Percentiles rank a stretch among this genome's conserved stretches.
Evolutionary conservation across 2,113 vertebrate species (phyloP).

Genomic region (Alectura lathami): DNA sequence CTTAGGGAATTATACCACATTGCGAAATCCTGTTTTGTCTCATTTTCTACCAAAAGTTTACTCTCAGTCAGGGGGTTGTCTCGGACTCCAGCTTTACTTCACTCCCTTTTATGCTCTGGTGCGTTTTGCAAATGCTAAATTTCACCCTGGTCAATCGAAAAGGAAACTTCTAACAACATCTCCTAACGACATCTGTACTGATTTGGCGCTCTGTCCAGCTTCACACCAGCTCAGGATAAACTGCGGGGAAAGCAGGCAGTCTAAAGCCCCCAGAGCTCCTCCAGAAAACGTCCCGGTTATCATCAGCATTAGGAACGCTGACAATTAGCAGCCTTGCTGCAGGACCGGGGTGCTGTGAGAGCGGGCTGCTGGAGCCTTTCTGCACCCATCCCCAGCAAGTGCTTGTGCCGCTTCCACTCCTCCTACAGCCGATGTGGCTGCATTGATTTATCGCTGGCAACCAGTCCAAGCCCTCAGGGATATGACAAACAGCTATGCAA

Average conservation of each 20-base stretch:
- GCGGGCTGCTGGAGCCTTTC: neutral
- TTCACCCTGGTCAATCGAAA: neutral
- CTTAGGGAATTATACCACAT: neutral
- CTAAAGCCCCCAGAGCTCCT: neutral
- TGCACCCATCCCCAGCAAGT: neutral
- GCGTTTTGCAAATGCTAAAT: neutral
- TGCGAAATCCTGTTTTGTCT: neutral
- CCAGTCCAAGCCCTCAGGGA: neutral
- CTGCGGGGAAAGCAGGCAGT: neutral
- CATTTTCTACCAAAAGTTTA: neutral
- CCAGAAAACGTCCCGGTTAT: neutral
- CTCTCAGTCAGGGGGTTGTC: rapidly evolving
- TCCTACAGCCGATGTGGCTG: neutral
- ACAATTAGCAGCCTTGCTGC: neutral
- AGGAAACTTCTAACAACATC: neutral
- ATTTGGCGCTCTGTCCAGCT: neutral
- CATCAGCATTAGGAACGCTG: neutral
- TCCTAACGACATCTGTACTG: rapidly evolving
- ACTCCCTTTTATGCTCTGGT: neutral
- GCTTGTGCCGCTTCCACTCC: neutral
- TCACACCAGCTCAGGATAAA: neutral
- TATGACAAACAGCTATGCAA: neutral
- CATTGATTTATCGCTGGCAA: neutral
- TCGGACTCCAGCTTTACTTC: neutral
- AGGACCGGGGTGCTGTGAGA: neutral